Base-by-base conservation (phyloP, 2,113 vertebrate genomes). In the Hippocampus zosterae region DNA sequence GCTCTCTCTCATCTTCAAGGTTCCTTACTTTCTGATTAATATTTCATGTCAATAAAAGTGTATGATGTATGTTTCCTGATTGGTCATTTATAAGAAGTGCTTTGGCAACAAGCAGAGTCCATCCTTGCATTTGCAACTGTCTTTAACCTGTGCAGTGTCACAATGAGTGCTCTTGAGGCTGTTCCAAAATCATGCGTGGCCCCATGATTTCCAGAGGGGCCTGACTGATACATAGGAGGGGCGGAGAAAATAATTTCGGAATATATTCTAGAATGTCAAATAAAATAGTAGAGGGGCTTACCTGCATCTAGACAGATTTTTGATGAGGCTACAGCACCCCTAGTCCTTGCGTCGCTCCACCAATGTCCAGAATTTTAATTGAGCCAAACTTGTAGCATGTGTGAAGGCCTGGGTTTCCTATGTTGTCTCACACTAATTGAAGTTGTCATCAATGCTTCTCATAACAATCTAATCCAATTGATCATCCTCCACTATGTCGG, bases 401-500 rank as follows among this genome's bases (percentile, higher is more conserved):
- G 21, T 23, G 40, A 41, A 63, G 37, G 33, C 61, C 60, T 5
- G 1, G 11, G 9, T 41, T 7, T 9, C 5, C n/a, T 23, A 4
- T 42, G 40, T n/a, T 18, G n/a, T 21, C 11, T 64, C 40, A 42
- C 78, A 72, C 60, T 52, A 71, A 78, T 69, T 74, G 75, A 79
- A 73, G 68, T 57, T 80, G 84, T 82, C 83, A 87, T 73, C 73
- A 77, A 74, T 78, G 82, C 62, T 81, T 79, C 65, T 78, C 70
- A 79, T 80, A 85, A 79, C 72, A 75, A 59, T 82, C 61, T 84
- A 89, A 90, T 85, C 85, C 84, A n/a, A 63, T 75, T 78, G 83
- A 83, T 80, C 67, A 74, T 67, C 55, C 57, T 62, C 57, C 71
- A 67, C 71, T 50, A 44, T 12, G 60, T 40, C 67, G 71, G 67